Conservation (phyloP, 2,113 vertebrate species). For the Daboia siamensis region DNA sequence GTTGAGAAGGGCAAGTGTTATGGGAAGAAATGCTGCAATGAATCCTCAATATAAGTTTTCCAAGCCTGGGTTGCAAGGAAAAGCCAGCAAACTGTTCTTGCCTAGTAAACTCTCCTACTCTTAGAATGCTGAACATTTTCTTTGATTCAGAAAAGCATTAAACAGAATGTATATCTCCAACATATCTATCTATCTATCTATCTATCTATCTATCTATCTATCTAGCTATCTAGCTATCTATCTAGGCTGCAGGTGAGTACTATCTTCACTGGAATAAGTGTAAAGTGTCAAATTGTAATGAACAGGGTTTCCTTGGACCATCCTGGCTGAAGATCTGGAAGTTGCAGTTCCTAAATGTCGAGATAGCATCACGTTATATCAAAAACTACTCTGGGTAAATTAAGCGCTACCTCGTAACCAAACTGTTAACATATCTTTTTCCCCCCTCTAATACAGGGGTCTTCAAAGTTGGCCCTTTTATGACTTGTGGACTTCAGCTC, state of each 20-base stretch:
- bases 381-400: neutral
- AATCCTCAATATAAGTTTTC: neutral
- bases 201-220: too few relatives aligned
- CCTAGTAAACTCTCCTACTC: neutral
- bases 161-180: neutral
- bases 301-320: neutral
- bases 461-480: too few relatives aligned
- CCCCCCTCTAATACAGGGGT: neutral
- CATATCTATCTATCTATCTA: too few relatives aligned
- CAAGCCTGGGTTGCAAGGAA: neutral
- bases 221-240: too few relatives aligned
- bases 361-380: neutral
- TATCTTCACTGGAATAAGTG: neutral
- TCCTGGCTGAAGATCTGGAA: neutral
- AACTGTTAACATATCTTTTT: neutral
- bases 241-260: neutral
- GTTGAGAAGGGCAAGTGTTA: neutral
- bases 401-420: neutral
- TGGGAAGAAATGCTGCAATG: neutral
- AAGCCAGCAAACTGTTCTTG: neutral
- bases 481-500: too few relatives aligned
- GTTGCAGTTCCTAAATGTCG: neutral
- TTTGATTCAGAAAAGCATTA: neutral
- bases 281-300: neutral
- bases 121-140: neutral